These are phyloP conservation scores for Trichonephila inaurata DNA, from an alignment of 1,140 invertebrate genomes.

Conservation along the genomic window DNA sequence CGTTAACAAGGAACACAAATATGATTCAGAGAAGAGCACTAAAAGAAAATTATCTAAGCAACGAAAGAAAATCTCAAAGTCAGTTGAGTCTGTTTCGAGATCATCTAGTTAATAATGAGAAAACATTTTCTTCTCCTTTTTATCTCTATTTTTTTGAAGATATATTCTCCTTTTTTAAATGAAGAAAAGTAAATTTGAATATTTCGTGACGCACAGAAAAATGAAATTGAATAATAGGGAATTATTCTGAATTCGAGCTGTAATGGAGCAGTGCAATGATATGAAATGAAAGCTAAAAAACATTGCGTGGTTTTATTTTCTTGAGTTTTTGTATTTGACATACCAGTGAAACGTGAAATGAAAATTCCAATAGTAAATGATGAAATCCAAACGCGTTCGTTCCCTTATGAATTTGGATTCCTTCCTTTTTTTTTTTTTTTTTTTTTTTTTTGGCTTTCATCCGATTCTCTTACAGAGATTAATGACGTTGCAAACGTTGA, in stretches of 20 bases:
- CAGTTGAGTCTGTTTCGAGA: background rate
- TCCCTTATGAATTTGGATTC: conserved; percentile 45
- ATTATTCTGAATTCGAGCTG: conserved; percentile 32
- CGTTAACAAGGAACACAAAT: too few relatives aligned
- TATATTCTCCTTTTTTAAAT: background rate
- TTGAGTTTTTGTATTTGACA: conserved; percentile 17
- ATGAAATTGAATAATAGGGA: conserved; percentile 53
- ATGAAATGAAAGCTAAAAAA: background rate
- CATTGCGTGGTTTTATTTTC: background rate
- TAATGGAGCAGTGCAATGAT: conserved; percentile 10
- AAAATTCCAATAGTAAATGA: conserved; percentile 66
- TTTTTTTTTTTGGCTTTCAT: background rate
- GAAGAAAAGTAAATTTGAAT: conserved; percentile 20
- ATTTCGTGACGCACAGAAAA: background rate
- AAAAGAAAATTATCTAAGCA: too few relatives aligned
- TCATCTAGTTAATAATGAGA: background rate
- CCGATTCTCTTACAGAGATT: conserved; percentile 34
- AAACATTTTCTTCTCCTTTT: background rate
- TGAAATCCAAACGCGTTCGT: background rate
- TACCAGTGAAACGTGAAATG: conserved; percentile 61
- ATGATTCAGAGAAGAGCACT: too few relatives aligned
- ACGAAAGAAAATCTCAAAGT: background rate
- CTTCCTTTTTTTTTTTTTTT: background rate
- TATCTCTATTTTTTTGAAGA: background rate
- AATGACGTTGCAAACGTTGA: background rate